Evolutionary conservation across 2,113 vertebrate species (phyloP), one percentile per base, ranked within the genome.

Genomic region (Casuarius casuarius): DNA sequence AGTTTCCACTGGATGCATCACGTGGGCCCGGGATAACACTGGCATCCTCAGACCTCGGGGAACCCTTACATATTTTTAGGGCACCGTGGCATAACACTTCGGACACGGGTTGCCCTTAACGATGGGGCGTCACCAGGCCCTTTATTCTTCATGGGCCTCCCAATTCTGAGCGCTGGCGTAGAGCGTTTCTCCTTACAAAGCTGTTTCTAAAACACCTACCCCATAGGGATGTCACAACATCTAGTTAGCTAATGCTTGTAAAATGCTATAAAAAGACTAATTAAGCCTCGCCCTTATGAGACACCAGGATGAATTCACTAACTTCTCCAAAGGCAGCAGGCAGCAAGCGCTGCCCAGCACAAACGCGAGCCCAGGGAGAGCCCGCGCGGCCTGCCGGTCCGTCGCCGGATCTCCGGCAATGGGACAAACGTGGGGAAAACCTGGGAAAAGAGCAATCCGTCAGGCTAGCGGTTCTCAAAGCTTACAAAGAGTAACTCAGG

Each of bases 1-100:
- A 17, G 2, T 2, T 12, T 6, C 19, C 79, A 9, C 3, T 1
- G 2, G 61, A 6, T 1, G 8, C 8, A 0, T 22, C 8, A 1
- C 1, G 2, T 12, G 2, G 59, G 31, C 52, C 12, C 0, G 14
- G 46, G 31, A 9, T 7, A 16, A 35, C 7, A 0, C 10, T 0
- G 1, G 13, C 5, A 1, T 25, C 12, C 56, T 6, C 81, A 35
- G 11, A 22, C 13, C 70, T 7, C 35, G 0, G 10, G 13, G 38
- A 76, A 65, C 3, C 22, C 49, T 12, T 9, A 8, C 2, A 0
- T 9, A 3, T 7, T n/a, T 35, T 33, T 12, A 8, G 42, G n/a
- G 72, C 28, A 0, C 18, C n/a, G 10, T 2, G 40, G 22, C 48
- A 1, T 4, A 7, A 10, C 3, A 3, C 44, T 33, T 3, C 7